Conservation (phyloP, 2,888 invertebrate species). For the Archips crataeganus region DNA sequence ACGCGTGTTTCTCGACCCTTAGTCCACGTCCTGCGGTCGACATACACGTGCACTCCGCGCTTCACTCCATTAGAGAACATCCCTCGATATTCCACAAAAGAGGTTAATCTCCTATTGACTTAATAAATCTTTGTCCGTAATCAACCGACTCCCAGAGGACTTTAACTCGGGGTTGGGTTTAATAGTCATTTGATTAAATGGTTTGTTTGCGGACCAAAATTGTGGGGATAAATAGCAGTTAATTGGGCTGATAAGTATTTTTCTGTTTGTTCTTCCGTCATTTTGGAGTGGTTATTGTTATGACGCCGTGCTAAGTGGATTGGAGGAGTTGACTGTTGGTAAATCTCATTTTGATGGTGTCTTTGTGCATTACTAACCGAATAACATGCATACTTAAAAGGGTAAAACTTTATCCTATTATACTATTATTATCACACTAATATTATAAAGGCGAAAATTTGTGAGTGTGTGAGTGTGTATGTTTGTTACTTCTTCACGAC, state of each 20-base stretch:
- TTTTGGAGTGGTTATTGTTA: conserved; percentile 1
- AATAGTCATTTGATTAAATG: conserved; percentile 29
- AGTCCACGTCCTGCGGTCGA: conserved; percentile 41
- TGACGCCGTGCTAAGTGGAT: not conserved
- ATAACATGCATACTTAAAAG: no score
- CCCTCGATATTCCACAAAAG: conserved; percentile 47
- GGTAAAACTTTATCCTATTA: no score
- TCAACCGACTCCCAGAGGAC: conserved; percentile 28
- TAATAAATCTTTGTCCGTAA: conserved; percentile 51
- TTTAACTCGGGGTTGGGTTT: conserved; percentile 18
- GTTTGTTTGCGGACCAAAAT: conserved; percentile 24
- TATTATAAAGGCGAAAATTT: no score
- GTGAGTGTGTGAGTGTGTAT: no score
- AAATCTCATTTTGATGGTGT: not conserved
- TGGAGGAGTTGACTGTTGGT: not conserved
- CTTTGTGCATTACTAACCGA: not conserved
- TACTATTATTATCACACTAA: not conserved
- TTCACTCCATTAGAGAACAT: conserved; percentile 56
- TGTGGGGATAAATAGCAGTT: not conserved
- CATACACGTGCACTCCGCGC: conserved; percentile 46
- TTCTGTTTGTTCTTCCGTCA: conserved; percentile 3
- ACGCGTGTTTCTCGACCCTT: not conserved
- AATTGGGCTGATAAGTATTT: not conserved
- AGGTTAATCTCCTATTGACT: conserved; percentile 63
- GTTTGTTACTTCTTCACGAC: no score